Conservation (phyloP, 2,888 invertebrate species). For the Melolontha melolontha region DNA sequence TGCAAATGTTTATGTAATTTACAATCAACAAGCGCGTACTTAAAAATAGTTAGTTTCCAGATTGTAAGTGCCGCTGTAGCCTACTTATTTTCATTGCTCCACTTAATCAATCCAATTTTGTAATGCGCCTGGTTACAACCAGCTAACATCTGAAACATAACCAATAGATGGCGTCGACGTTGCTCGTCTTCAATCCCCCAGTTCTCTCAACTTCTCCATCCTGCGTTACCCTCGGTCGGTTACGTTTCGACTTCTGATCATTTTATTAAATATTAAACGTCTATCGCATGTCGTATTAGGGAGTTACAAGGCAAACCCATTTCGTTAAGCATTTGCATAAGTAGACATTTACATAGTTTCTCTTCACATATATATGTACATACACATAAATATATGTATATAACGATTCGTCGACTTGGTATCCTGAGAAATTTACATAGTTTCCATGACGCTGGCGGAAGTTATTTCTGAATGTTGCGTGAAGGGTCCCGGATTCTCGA, state of each 20-base stretch:
- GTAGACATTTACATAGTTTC: constrained; percentile 26
- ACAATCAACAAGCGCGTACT: too few species aligned
- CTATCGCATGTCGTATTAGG: constrained; percentile 26
- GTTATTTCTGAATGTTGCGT: constrained; percentile 2
- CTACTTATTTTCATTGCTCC: too few species aligned
- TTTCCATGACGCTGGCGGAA: constrained; percentile 22
- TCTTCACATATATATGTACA: constrained; percentile 2
- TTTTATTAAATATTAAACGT: constrained; percentile 31
- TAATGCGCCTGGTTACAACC: too few species aligned
- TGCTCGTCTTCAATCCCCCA: too few species aligned
- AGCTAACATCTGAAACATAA: too few species aligned
- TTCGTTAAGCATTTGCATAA: constrained; percentile 29
- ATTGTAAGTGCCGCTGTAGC: too few species aligned
- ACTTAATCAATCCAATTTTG: too few species aligned
- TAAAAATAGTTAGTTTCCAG: too few species aligned
- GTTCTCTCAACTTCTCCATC: too few species aligned
- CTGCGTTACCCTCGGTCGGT: too few species aligned
- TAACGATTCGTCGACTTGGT: background rate
- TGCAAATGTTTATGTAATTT: too few species aligned
- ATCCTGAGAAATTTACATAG: constrained; percentile 19
- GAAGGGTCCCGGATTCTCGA: constrained; percentile 3
- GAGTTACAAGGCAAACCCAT: constrained; percentile 30
- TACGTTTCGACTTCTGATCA: constrained; percentile 15
- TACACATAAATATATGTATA: background rate
- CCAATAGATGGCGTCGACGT: too few species aligned